Percentiles rank a stretch among this genome's conserved stretches.
Conservation (phyloP, 2,113 vertebrate species). For the Rhagologus leucostigma region DNA sequence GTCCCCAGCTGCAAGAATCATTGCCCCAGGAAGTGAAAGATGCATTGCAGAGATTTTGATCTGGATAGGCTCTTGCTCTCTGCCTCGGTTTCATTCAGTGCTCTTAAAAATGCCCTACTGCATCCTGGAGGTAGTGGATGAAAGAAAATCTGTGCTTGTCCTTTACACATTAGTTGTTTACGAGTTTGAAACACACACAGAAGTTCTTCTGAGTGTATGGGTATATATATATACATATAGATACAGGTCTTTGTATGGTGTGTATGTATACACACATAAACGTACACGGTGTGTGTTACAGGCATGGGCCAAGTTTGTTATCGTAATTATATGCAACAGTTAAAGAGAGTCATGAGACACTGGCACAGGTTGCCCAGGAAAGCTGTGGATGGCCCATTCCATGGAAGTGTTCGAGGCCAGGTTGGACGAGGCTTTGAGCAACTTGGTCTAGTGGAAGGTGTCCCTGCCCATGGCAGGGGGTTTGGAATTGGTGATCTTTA, state of each 20-base stretch:
- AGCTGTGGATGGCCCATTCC: not conserved
- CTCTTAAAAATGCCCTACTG: not conserved
- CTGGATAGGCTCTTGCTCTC: not conserved
- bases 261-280: not conserved
- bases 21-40: constrained; percentile 26
- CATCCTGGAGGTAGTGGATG: not conserved
- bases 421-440: not conserved
- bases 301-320: not conserved
- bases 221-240: not conserved
- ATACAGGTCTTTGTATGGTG: not conserved
- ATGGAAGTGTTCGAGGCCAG: not conserved
- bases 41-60: not conserved
- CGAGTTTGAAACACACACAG: not conserved
- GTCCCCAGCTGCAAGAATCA: not conserved
- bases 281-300: fast-evolving
- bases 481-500: not conserved
- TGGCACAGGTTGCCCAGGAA: not conserved
- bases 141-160: not conserved
- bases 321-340: not conserved
- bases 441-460: too few relatives aligned
- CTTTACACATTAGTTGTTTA: not conserved
- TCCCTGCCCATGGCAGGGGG: not conserved
- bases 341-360: not conserved
- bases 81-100: not conserved
- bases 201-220: not conserved